A percentile compares a stretch with the other conserved stretches of the same genome.
Conservation (phyloP, 2,113 vertebrate genomes). For the Trichechus manatus region DNA sequence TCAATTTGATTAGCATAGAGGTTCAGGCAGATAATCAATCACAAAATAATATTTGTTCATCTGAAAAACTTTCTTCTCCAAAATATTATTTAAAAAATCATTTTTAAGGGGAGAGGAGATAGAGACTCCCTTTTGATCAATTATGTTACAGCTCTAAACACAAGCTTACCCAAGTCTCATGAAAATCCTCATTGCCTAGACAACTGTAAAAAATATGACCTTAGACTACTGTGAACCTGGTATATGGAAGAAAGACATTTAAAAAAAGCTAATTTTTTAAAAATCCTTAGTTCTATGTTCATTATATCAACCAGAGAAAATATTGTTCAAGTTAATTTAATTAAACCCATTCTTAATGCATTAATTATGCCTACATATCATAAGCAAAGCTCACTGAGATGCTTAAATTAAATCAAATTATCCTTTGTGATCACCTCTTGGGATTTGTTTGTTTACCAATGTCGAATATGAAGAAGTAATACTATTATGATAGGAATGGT, state of each 20-base stretch:
- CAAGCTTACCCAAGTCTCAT: neutral
- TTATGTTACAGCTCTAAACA: neutral
- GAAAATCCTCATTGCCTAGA: neutral
- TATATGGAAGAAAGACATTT: neutral
- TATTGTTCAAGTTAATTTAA: slow-evolving; percentile 57
- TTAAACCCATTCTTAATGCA: neutral
- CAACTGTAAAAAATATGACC: neutral
- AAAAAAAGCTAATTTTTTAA: neutral
- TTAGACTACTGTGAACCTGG: neutral
- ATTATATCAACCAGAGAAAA: slow-evolving; percentile 57
- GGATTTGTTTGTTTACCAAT: slow-evolving; percentile 35
- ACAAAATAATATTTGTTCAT: neutral
- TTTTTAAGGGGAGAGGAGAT: neutral
- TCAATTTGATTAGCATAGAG: neutral
- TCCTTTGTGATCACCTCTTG: neutral
- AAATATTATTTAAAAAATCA: neutral
- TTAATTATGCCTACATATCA: slow-evolving; percentile 55
- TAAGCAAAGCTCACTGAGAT: slow-evolving; percentile 38
- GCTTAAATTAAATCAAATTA: slow-evolving; percentile 60
- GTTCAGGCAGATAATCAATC: neutral
- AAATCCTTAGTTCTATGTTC: neutral
- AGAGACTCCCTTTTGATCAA: neutral
- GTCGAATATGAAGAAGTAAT: slow-evolving; percentile 12
- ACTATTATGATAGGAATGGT: neutral
- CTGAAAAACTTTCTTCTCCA: neutral